Base-by-base conservation (phyloP, 2,797 vertebrate genomes). In the Anisognathus igniventris region DNA sequence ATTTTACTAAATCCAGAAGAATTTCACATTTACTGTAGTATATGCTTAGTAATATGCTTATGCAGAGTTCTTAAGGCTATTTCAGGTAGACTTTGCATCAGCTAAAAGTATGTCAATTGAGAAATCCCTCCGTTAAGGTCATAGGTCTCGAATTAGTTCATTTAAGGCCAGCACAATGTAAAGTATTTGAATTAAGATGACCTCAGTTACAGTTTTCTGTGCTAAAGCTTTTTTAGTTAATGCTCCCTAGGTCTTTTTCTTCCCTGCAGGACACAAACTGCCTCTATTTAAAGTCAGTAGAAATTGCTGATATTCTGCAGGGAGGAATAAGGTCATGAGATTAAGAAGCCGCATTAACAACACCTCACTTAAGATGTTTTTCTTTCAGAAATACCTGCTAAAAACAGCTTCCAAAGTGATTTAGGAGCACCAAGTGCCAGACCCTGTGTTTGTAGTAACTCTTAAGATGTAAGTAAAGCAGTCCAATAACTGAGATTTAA, bases 121-220 rank as follows among this genome's bases (percentile, higher is more conserved):
- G 64, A 88, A 80, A 72, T 72, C 50, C 45, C 48, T 66, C 44
- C 0, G 0, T 65, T 92, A 86, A 85, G 78, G 72, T 85, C 93
- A 89, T 37, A 95, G 83, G 92, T 94, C 90, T 92, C 79, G 90
- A 94, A 95, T 93, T 89, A 78, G 90, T 94, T 94, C 89, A 92
- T 87, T 86, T 90, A 90, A 92, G 91, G 90, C 77, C 77, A 87
- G 31, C n/a, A 65, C 20, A 90, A 45, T 82, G 27, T 87, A 93
- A 96, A 91, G 84, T 47, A 93, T 27, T 74, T 94, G 88, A 95
- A 92, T 89, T 94, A 90, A 88, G 84, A 95, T 91, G 58, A 95
- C 76, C 68, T 95, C 79, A 62, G 84, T 87, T 92, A 87, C 73
- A 91, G 62, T 71, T 90, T 95, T 83, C 76, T 80, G 58, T 74